A percentile compares a stretch with the other conserved stretches of the same genome.
These are phyloP conservation scores for Distichodus sexfasciatus DNA, from an alignment of 2,797 vertebrate genomes.

Conservation along the genomic window DNA sequence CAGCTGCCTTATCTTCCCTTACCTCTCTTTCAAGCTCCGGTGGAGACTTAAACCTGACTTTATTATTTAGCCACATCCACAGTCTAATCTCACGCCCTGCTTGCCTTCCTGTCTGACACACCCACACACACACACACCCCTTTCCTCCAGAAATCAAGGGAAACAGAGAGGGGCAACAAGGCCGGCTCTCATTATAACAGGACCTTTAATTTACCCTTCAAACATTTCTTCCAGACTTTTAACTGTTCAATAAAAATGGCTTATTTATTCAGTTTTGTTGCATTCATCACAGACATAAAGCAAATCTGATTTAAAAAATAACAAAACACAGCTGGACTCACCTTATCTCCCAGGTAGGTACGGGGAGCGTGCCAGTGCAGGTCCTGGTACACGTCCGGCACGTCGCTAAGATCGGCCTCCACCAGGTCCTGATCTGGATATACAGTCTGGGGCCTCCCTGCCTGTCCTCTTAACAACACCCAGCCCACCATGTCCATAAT, in stretches of 20 bases:
- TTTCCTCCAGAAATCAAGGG: not conserved
- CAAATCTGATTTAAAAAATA: no score
- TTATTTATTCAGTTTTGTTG: no score
- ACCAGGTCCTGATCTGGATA: constrained; percentile 72
- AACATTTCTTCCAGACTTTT: no score
- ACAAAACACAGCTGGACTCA: no score
- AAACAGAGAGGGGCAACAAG: not conserved
- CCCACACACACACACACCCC: not conserved
- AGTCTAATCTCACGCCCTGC: not conserved
- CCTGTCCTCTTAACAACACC: constrained; percentile 82
- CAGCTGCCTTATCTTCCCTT: not conserved
- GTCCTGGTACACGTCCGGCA: constrained; percentile 83
- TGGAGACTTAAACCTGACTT: not conserved
- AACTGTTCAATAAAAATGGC: not conserved
- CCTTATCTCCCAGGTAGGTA: constrained; percentile 89
- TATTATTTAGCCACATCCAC: not conserved
- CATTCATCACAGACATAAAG: no score
- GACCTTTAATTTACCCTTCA: not conserved
- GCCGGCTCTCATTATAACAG: not conserved
- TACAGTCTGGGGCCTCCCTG: constrained; percentile 73
- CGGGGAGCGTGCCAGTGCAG: constrained; percentile 89
- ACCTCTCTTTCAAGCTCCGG: not conserved
- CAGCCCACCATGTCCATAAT: constrained; percentile 85
- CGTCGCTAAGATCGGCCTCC: constrained; percentile 79
- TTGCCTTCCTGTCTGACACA: constrained; percentile 22